Percentiles rank a stretch among this genome's conserved stretches.
Conservation (phyloP, 2,113 vertebrate species). For the Rattus norvegicus region DNA sequence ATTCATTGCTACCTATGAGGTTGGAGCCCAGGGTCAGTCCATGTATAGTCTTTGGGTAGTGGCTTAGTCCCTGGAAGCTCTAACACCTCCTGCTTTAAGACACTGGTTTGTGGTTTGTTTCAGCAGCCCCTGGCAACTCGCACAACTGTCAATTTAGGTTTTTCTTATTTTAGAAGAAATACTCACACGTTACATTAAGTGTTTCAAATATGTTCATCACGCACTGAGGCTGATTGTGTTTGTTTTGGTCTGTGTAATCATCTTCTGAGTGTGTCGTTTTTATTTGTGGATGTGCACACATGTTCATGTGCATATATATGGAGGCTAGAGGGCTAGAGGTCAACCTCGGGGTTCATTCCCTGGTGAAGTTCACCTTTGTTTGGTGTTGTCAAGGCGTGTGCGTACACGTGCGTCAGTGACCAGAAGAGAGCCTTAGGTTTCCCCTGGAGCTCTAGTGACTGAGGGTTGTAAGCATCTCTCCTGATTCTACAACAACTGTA, state of each 20-base stretch:
- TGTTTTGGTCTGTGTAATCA: neutral
- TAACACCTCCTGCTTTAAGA: neutral
- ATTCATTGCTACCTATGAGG: no score
- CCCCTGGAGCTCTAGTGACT: neutral
- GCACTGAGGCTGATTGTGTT: neutral
- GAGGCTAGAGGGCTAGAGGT: neutral
- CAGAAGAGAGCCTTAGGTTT: neutral
- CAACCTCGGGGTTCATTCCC: neutral
- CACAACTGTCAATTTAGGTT: neutral
- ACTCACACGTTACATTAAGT: neutral
- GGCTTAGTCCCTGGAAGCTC: no score
- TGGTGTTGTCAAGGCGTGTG: neutral
- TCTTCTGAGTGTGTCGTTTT: neutral
- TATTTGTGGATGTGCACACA: neutral
- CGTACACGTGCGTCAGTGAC: neutral
- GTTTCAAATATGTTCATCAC: neutral
- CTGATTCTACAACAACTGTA: neutral
- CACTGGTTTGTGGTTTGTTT: neutral
- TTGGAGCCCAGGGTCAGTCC: no score
- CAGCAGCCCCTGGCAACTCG: neutral
- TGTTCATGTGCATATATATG: no score
- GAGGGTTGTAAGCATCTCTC: neutral
- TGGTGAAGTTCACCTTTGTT: neutral
- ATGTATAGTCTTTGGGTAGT: no score
- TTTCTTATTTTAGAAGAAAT: neutral